A percentile compares a stretch with the other conserved stretches of the same genome.
These are phyloP conservation scores for Vulpes vulpes DNA, from an alignment of 2,113 vertebrate species.

Conservation along the genomic window DNA sequence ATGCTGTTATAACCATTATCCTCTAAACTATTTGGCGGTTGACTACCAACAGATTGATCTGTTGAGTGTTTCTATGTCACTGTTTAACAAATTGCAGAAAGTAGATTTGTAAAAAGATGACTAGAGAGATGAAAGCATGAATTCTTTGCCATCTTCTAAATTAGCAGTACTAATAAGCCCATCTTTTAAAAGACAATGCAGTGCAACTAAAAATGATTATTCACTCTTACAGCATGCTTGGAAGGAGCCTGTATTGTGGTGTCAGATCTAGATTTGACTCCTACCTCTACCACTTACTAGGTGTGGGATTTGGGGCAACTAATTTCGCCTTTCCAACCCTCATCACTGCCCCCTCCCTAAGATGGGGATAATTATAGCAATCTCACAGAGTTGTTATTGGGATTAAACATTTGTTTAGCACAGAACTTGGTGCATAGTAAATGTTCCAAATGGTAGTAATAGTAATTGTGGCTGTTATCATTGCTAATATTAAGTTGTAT, in stretches of 20 bases:
- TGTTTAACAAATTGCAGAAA: neutral
- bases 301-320: neutral
- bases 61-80: neutral
- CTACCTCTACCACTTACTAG: neutral
- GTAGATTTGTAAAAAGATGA: neutral
- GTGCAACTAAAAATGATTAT: neutral
- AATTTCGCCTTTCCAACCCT: neutral
- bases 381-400: neutral
- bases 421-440: neutral
- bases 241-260: neutral
- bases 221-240: neutral
- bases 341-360: neutral
- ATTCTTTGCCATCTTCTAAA: neutral
- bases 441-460: neutral
- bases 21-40: neutral
- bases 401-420: slow-evolving; percentile 10
- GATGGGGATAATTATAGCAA: neutral
- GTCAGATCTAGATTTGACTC: neutral
- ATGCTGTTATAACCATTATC: neutral
- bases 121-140: neutral
- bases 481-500: slow-evolving; percentile 41
- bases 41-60: neutral
- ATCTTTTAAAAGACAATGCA: neutral
- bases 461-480: slow-evolving; percentile 44
- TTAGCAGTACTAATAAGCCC: neutral